Evolutionary conservation across 2,113 vertebrate genomes (phyloP).

Genomic region (Kobus ellipsiprymnus): DNA sequence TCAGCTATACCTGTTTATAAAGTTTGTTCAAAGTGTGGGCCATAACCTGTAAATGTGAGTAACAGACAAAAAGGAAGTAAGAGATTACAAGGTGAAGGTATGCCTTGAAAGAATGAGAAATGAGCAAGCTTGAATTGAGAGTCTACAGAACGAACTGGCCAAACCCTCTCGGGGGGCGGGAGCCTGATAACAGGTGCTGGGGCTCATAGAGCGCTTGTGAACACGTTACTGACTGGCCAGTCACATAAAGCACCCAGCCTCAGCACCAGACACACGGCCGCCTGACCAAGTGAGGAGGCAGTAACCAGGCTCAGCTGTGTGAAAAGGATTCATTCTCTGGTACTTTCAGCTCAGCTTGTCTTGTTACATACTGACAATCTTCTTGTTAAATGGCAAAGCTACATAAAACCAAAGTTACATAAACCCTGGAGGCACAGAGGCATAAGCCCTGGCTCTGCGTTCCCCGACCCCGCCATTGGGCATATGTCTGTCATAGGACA

Average conservation of each 20-base stretch:
- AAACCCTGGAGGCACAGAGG: background rate
- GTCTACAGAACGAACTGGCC: background rate
- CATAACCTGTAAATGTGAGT: background rate
- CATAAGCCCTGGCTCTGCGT: background rate
- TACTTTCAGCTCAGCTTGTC: background rate
- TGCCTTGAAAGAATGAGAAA: background rate
- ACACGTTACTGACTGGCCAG: background rate
- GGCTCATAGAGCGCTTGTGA: background rate
- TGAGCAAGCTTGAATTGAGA: background rate
- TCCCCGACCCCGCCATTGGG: background rate
- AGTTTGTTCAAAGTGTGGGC: background rate
- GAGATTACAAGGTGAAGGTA: background rate
- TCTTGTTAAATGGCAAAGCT: background rate
- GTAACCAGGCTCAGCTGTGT: background rate
- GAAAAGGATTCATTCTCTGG: background rate
- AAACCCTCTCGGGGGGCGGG: background rate
- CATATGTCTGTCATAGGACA: background rate
- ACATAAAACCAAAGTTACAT: background rate
- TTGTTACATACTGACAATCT: background rate
- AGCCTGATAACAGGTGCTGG: background rate
- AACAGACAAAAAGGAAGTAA: background rate
- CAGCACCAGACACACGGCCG: background rate
- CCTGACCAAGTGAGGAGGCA: background rate
- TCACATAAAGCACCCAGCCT: background rate
- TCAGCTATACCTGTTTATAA: background rate